phyloP scores from a whole-genome alignment of 2,888 invertebrate genomes.

The Ophion obscuratus region DNA sequence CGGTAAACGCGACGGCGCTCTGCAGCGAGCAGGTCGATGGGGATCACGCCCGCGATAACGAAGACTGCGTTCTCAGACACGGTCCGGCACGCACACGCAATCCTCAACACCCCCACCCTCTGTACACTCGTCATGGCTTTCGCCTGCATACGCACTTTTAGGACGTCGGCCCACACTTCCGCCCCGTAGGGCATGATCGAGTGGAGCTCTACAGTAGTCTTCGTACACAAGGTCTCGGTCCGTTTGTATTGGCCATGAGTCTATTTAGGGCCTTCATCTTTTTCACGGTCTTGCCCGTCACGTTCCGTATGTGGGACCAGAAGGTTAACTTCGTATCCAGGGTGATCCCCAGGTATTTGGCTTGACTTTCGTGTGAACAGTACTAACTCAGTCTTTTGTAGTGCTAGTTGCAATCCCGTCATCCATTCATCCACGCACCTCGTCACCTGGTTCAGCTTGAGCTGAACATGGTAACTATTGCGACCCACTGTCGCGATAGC shows the following conservation, averaged over 20 bases:
- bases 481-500: background rate
- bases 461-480: background rate
- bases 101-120: too few relatives aligned
- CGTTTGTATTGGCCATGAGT: constrained; percentile 3
- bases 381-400: background rate
- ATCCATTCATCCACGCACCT: background rate
- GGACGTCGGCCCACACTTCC: too few relatives aligned
- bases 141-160: too few relatives aligned
- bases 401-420: background rate
- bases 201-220: background rate
- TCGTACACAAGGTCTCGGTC: background rate
- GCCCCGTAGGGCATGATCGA: too few relatives aligned
- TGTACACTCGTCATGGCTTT: too few relatives aligned
- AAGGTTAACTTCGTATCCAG: constrained; percentile 2
- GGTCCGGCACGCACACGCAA: too few relatives aligned
- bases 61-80: too few relatives aligned
- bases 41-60: too few relatives aligned
- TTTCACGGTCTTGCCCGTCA: background rate
- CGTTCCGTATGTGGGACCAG: constrained; percentile 12
- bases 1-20: too few relatives aligned
- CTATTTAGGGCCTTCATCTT: background rate
- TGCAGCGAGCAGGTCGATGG: too few relatives aligned
- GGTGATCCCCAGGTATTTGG: background rate
- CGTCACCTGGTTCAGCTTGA: background rate
- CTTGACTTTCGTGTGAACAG: background rate